Base-by-base conservation (phyloP, 2,797 vertebrate species). In the Luscinia megarhynchos region DNA sequence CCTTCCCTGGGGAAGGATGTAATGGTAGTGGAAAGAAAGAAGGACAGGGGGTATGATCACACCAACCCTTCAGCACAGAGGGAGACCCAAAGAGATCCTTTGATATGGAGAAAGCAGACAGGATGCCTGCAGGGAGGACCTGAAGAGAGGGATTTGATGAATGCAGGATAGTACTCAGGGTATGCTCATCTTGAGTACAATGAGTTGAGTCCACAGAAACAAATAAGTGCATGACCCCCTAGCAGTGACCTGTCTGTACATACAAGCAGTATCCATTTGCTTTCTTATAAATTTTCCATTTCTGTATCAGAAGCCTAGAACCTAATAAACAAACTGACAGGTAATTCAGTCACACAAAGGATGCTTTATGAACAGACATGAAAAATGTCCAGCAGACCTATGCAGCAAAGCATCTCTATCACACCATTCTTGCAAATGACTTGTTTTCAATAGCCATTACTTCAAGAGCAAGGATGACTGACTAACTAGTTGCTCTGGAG, bases 381-480 rank as follows among this genome's bases (percentile, higher is more conserved):
- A 91, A 91, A 85, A 78, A 78, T 2, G 13, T 64, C 43, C 53
- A 69, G 26, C 32, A 85, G 45, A 57, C 27, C 48, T 51, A 32
- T 1, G 12, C 2, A 79, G 26, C 14, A 80, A 50, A 82, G 46
- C 9, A 66, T 15, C 40, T 68, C 36, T 72, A 32, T 11, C 14
- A 64, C 9, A 32, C 1, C 0, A 0, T 6, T 66, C 53, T 41
- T 57, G 45, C 34, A 85, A 38, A 70, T 72, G 6, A 50, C 17
- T 19, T 18, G 30, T 32, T 78, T 86, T 75, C 66, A 93, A 29
- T 2, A 69, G 51, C 18, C 36, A 45, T 58, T 51, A 81, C 48
- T 59, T 81, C n/a, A 59, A 86, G 59, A 12, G 14, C 29, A 84
- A 83, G 8, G 21, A 64, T 34, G 16, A 67, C 59, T 63, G 40